Evolutionary conservation across 2,113 vertebrate species (phyloP), one percentile per base, ranked within the genome.

Genomic region (Puntigrus tetrazona): DNA sequence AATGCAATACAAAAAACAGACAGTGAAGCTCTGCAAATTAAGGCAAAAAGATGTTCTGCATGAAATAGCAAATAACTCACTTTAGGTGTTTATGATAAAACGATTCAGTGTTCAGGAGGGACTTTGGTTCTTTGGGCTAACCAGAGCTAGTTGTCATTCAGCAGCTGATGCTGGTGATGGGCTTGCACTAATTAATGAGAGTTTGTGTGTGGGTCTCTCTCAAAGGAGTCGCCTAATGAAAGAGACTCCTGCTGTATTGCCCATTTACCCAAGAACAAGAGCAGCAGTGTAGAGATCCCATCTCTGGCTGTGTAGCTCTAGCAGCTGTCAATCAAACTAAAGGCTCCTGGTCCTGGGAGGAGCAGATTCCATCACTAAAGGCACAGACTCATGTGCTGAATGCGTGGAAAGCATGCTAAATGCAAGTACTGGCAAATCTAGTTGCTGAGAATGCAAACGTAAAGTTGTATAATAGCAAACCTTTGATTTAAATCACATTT

Each of bases 321-420:
- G 45, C 79, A 81, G 65, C 79, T 81, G 79, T 81, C 79, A 81
- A 29, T 81, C 79, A 81, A 55, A 52, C 41, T 34, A 70, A 81
- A 69, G 31, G 63, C 79, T 55, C 79, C 45, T 47, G 65, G 27
- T 52, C 29, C 11, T 13, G 29, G 22, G 79, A 55, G 20, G 45
- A 11, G 4, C 31, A 11, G 2, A 50, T 25, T 81, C 29, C 45
- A 52, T 22, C 22, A 3, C 63, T 38, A 5, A 81, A 69, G 45
- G 20, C 20, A 81, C 29, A 0, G 43, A 34, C 43, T 67, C 38
- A 34, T 31, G 38, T 63, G 36, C 78, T 80, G 36, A 18, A 50
- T 16, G 16, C 7, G 16, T 81, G 9, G 29, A 52, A 55, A 13
- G 61, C 78, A 34, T 61, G 34, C n/a, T 69, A 18, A 34, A 52